Evolutionary conservation across 1,140 invertebrate genomes (phyloP).

Genomic region (Triops longicaudatus): DNA sequence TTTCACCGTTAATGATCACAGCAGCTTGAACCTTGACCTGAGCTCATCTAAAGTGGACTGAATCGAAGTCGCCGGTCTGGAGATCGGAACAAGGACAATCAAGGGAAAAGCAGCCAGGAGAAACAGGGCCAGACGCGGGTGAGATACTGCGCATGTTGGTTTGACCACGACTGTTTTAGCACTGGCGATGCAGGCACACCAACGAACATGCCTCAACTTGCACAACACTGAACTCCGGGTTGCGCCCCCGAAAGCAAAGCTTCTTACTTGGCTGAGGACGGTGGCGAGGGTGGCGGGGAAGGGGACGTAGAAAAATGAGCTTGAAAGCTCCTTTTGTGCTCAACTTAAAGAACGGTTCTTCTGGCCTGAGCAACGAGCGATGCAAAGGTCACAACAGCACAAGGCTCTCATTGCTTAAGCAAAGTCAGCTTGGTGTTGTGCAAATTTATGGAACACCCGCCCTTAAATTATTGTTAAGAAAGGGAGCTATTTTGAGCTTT

Average conservation of each 20-base stretch:
- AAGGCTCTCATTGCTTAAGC: not conserved
- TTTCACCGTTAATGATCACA: not conserved
- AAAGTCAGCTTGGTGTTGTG: not conserved
- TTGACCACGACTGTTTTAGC: not conserved
- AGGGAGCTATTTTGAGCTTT: not conserved
- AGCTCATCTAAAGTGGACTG: not conserved
- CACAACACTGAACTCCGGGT: not conserved
- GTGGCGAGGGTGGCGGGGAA: not conserved
- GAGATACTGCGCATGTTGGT: conserved; percentile 6
- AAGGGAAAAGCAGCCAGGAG: not conserved
- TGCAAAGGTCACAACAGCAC: conserved; percentile 1
- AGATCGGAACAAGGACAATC: not conserved
- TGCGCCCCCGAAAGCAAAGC: not conserved
- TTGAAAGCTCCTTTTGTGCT: not conserved
- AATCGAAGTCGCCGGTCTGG: not conserved
- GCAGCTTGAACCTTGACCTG: not conserved
- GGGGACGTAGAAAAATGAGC: not conserved
- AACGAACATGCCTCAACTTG: not conserved
- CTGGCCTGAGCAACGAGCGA: not conserved
- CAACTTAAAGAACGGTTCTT: not conserved
- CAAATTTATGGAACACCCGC: not conserved
- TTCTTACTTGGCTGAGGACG: not conserved
- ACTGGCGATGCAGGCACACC: not conserved
- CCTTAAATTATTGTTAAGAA: not conserved
- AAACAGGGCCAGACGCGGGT: not conserved